These are phyloP conservation scores for Parus major DNA, from an alignment of 2,113 vertebrate genomes.

Conservation along the genomic window DNA sequence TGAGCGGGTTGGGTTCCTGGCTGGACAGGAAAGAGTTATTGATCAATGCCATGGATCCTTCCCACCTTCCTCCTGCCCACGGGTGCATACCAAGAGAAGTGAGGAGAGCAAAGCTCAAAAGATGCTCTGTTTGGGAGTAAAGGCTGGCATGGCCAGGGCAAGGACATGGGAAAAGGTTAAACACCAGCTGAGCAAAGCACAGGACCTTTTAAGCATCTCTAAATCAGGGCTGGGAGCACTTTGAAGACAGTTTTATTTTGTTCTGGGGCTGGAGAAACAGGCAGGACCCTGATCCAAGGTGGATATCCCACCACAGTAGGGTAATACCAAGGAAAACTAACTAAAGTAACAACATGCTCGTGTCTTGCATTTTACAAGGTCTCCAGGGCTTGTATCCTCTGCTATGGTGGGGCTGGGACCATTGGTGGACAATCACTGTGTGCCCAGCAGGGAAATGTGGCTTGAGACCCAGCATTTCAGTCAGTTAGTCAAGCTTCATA, in stretches of 20 bases:
- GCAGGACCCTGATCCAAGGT: not conserved
- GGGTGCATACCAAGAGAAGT: not conserved
- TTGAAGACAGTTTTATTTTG: not conserved
- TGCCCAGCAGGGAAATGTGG: not conserved
- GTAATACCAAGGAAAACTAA: not conserved
- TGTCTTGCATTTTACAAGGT: not conserved
- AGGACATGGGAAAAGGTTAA: not conserved
- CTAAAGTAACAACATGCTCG: not conserved
- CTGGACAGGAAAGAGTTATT: conserved; percentile 58
- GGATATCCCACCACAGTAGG: not conserved
- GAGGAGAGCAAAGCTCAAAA: not conserved
- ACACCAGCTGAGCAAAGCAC: not conserved
- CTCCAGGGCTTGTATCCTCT: not conserved
- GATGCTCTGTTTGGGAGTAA: not conserved
- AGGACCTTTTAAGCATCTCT: not conserved
- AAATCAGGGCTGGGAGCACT: not conserved
- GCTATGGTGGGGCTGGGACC: not conserved
- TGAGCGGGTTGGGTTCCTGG: conserved; percentile 75
- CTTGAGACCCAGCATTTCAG: not conserved
- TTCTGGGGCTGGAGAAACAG: not conserved
- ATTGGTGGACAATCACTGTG: rapidly evolving
- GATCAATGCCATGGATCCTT: conserved; percentile 52
- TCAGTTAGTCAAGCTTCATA: not conserved
- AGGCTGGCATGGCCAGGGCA: not conserved
- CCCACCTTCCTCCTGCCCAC: conserved; percentile 43